A percentile compares a stretch with the other conserved stretches of the same genome.
phyloP scores from a whole-genome alignment of 2,113 vertebrate genomes.

The Haplotaxodon microlepis region DNA sequence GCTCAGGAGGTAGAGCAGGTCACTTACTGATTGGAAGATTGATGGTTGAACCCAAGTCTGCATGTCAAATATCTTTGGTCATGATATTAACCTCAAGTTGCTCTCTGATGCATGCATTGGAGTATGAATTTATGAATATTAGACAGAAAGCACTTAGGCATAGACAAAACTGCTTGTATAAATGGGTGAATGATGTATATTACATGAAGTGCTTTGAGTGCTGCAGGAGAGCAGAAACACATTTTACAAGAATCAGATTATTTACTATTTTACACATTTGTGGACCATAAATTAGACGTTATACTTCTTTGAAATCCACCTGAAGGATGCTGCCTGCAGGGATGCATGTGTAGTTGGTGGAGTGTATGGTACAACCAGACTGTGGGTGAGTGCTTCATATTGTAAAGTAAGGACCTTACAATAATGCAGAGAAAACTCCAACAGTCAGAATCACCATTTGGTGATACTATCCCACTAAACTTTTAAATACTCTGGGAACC shows the following conservation, averaged over 20 bases:
- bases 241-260: background rate
- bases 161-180: no score
- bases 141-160: no score
- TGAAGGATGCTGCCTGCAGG: background rate
- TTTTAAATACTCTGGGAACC: background rate
- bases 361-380: rapidly evolving
- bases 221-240: background rate
- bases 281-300: background rate
- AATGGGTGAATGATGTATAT: no score
- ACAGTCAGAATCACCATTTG: rapidly evolving
- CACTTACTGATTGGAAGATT: no score
- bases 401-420: background rate
- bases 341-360: background rate
- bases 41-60: rapidly evolving
- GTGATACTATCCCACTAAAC: background rate
- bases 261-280: background rate
- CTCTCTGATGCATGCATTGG: rapidly evolving
- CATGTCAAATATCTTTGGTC: rapidly evolving
- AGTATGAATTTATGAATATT: no score
- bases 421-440: background rate
- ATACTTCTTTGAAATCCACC: background rate
- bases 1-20: no score
- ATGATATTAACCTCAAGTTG: no score
- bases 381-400: background rate
- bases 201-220: no score